A percentile compares a stretch with the other conserved stretches of the same genome.
Conservation (phyloP, 2,797 vertebrate species). For the Nyctalus aviator region DNA sequence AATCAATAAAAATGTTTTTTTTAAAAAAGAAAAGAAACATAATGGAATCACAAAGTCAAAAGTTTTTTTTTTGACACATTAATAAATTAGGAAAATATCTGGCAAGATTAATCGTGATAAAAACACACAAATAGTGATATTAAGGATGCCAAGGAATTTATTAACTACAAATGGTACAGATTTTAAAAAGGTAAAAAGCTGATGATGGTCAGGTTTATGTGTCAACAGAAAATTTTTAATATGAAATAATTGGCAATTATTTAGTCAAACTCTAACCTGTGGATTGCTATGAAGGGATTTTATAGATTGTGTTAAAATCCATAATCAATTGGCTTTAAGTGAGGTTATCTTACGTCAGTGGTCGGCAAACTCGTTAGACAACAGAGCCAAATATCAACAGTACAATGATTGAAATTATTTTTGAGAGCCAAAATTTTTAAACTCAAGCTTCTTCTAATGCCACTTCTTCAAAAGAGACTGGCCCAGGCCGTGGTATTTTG, state of each 20-base stretch:
- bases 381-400: no score
- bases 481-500: no score
- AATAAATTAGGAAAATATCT: background rate
- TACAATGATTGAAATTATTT: no score
- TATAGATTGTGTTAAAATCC: background rate
- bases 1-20: no score
- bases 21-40: background rate
- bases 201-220: background rate
- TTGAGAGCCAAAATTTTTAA: no score
- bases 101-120: background rate
- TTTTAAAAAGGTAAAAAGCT: background rate
- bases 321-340: background rate
- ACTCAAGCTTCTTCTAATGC: no score
- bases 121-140: background rate
- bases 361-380: no score
- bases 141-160: slow-evolving; percentile 4
- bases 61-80: background rate
- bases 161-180: background rate
- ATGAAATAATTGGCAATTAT: background rate
- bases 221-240: no score
- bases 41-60: slow-evolving; percentile 20
- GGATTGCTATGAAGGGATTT: background rate
- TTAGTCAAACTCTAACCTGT: background rate
- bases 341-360: background rate
- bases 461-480: no score